Evolutionary conservation across 2,888 invertebrate species (phyloP), one percentile per base, ranked within the genome.

Genomic region (Hyalella azteca): DNA sequence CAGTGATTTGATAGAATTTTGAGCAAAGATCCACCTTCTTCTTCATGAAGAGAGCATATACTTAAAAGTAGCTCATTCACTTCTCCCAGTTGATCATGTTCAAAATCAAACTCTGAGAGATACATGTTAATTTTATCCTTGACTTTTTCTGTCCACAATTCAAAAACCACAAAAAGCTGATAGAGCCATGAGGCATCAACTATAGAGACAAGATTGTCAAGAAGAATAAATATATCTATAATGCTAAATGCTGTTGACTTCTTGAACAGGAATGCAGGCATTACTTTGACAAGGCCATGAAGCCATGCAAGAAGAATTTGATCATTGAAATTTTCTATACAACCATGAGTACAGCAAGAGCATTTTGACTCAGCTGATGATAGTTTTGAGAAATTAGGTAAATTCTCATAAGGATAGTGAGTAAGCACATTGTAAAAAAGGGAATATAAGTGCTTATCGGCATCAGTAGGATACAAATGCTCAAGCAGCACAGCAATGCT

Each of bases 1-100:
- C 66, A 66, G 66, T 66, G 66, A 36, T 15, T 66, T 66, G 66
- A 66, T 29, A 66, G 36, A 66, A 66, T 15, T 36, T 66, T 66
- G 39, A 66, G 29, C 32, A 66, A 36, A 32, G n/a, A 36, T 22
- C 66, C 66, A 29, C 19, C 36, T 9, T 1, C 36, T 2, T 66
- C 19, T 36, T 36, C 15, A 11, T 36, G 3, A 36, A 66, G 36
- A 4, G 66, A 66, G n/a, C 66, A 66, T 22, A 66, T 29, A 36
- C 19, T 36, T 5, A 66, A 36, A 11, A 66, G 36, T 36, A 36
- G 36, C 66, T 66, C 66, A 4, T n/a, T n/a, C n/a, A n/a, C n/a
- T n/a, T n/a, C n/a, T n/a, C n/a, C n/a, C n/a, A n/a, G n/a, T n/a
- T n/a, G n/a, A n/a, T n/a, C n/a, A n/a, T n/a, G n/a, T n/a, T n/a